Base-by-base conservation (phyloP, 2,888 invertebrate species). In the Drosophila testacea region DNA sequence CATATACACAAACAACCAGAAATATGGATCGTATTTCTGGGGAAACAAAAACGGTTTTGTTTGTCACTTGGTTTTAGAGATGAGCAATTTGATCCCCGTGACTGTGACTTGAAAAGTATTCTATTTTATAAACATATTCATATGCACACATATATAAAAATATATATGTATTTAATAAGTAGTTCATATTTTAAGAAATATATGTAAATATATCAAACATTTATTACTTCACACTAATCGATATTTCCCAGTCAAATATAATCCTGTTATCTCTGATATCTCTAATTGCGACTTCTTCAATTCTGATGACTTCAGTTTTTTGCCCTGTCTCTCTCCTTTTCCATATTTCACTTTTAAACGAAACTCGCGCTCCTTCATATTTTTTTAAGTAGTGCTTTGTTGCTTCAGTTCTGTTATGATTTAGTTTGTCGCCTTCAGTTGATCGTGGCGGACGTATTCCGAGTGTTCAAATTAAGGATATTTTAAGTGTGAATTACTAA, bases 351-450 rank as follows among this genome's bases (percentile, higher is more conserved):
- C 38, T 11, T 16, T 27, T n/a, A 7, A 34, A 6, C 38, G 2
- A 27, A 5, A n/a, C 13, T 39, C 9, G 1, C 7, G 5, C 9
- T 52, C 7, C 28, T 10, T 27, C 10, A 34, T 34, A 11, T 6
- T 59, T 27, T 6, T 10, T 7, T 36, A 32, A 32, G 30, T 30
- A 47, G 38, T 32, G 27, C 13, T 57, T 28, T 34, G n/a, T 13
- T 9, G 10, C 7, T 30, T 30, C 16, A 11, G 28, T 9, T 28
- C 16, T 44, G 9, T 16, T 50, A 6, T 2, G 6, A 4, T 27
- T 60, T 6, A 78, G 68, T 78, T 50, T 38, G 50, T 60, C 42
- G 48, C 48, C 44, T 13, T 60, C 34, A n/a, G n/a, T 54, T 39
- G 60, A 67, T 63, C 60, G 38, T 9, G n/a, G 5, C n/a, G 56